Conservation (phyloP, 1,140 invertebrate species). For the Drosophila bocqueti region DNA sequence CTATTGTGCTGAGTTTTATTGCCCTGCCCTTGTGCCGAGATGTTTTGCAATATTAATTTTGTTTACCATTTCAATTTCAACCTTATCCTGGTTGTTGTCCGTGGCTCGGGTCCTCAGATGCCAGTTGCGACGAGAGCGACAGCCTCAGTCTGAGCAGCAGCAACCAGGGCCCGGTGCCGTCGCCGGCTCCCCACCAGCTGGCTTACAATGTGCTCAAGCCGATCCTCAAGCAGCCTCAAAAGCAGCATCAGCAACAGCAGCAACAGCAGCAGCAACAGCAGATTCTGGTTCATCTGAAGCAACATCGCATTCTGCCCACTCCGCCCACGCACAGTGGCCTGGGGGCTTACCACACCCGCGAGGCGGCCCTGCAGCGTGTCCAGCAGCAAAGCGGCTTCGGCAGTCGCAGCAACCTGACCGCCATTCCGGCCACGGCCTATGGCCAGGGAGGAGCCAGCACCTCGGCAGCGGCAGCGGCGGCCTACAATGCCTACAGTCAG, state of each 20-base stretch:
- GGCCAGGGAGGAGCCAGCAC: slow-evolving; percentile 23
- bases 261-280: slow-evolving; percentile 20
- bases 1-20: not conserved
- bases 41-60: slow-evolving; percentile 8
- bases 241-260: slow-evolving; percentile 23
- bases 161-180: slow-evolving; percentile 54
- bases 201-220: slow-evolving; percentile 72
- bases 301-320: slow-evolving; percentile 65
- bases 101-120: slow-evolving; percentile 50
- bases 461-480: slow-evolving; percentile 7
- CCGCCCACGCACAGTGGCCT: slow-evolving; percentile 63
- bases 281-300: not conserved
- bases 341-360: slow-evolving; percentile 67
- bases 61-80: slow-evolving; percentile 1
- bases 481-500: slow-evolving; percentile 29
- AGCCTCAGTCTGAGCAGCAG: slow-evolving; percentile 49
- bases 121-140: slow-evolving; percentile 78
- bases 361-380: slow-evolving; percentile 65
- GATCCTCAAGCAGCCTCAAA: slow-evolving; percentile 70
- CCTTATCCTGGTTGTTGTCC: slow-evolving; percentile 16
- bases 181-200: slow-evolving; percentile 64
- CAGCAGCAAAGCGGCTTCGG: slow-evolving; percentile 72
- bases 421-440: not conserved
- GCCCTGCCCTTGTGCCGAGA: not conserved
- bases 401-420: slow-evolving; percentile 44